Evolutionary conservation across 2,888 invertebrate genomes (phyloP).

Genomic region (Perizoma affinitatum): DNA sequence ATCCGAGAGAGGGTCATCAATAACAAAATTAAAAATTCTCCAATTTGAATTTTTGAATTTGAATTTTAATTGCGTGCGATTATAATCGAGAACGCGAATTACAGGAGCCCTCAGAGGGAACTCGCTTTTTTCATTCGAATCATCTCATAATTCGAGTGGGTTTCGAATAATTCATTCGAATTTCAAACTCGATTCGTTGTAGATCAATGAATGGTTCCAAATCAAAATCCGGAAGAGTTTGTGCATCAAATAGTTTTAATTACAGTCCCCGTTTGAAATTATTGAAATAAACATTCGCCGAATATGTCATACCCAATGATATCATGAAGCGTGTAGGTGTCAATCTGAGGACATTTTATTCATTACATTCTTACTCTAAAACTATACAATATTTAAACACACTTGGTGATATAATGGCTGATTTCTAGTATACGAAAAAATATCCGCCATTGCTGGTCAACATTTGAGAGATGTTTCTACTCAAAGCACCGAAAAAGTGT

Average conservation of each 20-base stretch:
- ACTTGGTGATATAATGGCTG: too few species aligned
- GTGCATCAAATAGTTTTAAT: not conserved
- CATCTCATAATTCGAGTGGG: constrained; percentile 54
- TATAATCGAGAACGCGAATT: constrained; percentile 78
- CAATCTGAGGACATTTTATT: too few species aligned
- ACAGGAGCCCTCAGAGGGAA: constrained; percentile 62
- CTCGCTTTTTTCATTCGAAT: constrained; percentile 64
- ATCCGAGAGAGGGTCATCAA: constrained; percentile 78
- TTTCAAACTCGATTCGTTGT: constrained; percentile 16
- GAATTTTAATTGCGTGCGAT: constrained; percentile 83
- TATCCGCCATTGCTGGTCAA: too few species aligned
- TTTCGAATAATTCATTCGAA: constrained; percentile 29
- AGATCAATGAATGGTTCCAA: constrained; percentile 10
- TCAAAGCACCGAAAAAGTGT: too few species aligned
- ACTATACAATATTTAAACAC: too few species aligned
- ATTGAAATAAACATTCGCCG: too few species aligned
- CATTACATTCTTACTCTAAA: too few species aligned
- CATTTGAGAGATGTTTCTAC: too few species aligned
- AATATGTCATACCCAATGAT: too few species aligned
- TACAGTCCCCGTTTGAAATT: not conserved
- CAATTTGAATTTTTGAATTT: constrained; percentile 83
- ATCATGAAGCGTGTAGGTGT: too few species aligned
- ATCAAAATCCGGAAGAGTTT: constrained; percentile 9
- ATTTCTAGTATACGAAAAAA: too few species aligned
- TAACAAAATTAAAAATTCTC: constrained; percentile 82